A percentile compares a stretch with the other conserved stretches of the same genome.
These are phyloP conservation scores for Eristalis tenax DNA, from an alignment of 2,888 invertebrate species.

Conservation along the genomic window DNA sequence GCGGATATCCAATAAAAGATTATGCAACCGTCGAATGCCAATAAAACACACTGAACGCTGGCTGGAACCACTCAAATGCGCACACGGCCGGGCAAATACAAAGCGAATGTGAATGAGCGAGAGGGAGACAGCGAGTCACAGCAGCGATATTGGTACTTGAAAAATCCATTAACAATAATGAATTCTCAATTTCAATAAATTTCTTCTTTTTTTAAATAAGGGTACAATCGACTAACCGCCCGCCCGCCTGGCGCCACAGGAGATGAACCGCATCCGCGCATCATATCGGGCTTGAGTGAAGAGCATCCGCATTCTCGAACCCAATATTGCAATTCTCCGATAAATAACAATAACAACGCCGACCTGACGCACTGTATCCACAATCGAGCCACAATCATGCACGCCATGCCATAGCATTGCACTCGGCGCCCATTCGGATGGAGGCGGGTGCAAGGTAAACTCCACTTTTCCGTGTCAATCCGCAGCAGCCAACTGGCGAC, in stretches of 20 bases:
- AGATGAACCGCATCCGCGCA: conserved; percentile 32
- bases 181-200: conserved; percentile 71
- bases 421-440: not conserved
- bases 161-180: conserved; percentile 72
- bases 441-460: not conserved
- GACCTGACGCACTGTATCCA: not conserved
- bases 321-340: conserved; percentile 65
- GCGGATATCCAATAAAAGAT: conserved; percentile 68
- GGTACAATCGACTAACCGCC: conserved; percentile 15
- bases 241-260: not conserved
- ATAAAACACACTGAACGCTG: conserved; percentile 19
- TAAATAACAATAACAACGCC: conserved; percentile 40
- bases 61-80: not conserved
- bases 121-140: conserved; percentile 32
- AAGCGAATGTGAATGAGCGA: not conserved
- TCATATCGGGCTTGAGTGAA: conserved; percentile 13
- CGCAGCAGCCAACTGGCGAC: not conserved
- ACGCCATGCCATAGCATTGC: not conserved
- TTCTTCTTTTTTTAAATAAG: conserved; percentile 29
- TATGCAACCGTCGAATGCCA: conserved; percentile 36
- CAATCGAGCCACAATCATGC: not conserved
- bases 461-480: not conserved
- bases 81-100: not conserved
- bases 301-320: conserved; percentile 43
- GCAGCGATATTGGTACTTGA: conserved; percentile 71